Evolutionary conservation across 2,113 vertebrate genomes (phyloP).

Genomic region (Nyctereutes procyonoides): DNA sequence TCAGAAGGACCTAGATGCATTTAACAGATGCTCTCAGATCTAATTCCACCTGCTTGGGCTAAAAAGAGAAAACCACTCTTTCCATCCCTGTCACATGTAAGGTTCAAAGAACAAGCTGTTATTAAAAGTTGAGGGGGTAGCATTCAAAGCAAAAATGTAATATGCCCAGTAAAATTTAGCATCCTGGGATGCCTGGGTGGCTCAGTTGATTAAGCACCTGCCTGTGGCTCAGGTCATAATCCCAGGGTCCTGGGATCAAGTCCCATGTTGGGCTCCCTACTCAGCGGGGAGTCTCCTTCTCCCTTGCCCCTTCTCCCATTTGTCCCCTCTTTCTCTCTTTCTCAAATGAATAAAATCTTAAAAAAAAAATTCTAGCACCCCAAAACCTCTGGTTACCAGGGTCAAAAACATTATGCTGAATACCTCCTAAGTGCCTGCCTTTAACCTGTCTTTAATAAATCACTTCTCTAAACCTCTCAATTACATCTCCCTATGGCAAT

Average conservation of each 20-base stretch:
- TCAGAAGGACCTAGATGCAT: neutral
- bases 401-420: neutral
- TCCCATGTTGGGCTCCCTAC: neutral
- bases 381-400: neutral
- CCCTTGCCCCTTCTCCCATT: neutral
- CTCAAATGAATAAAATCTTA: neutral
- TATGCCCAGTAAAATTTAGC: neutral
- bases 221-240: neutral
- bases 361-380: neutral
- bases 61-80: neutral
- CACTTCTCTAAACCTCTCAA: neutral
- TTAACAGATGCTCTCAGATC: constrained; percentile 28
- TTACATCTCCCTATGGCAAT: neutral
- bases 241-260: neutral
- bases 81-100: neutral
- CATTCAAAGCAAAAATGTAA: constrained; percentile 49
- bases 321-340: neutral
- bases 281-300: neutral
- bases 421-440: neutral
- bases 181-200: neutral
- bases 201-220: neutral
- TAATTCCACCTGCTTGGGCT: constrained; percentile 1
- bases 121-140: constrained; percentile 36
- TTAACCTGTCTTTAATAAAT: neutral
- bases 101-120: constrained; percentile 34